Evolutionary conservation across 2,113 vertebrate genomes (phyloP).

Genomic region (Halichoeres trimaculatus): DNA sequence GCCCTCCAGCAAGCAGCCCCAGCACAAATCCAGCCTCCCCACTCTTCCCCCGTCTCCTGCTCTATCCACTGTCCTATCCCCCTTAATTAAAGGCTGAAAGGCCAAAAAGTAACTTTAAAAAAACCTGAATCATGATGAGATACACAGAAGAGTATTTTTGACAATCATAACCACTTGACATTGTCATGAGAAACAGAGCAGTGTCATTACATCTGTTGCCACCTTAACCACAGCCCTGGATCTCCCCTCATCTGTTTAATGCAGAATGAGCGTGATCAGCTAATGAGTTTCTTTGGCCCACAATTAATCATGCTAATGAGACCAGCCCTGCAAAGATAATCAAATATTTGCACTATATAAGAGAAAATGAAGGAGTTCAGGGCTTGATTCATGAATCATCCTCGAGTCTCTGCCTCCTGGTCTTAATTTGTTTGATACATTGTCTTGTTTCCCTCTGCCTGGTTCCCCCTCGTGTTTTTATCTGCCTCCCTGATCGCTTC

Average conservation of each 20-base stretch:
- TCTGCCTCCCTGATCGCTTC: conserved; percentile 48
- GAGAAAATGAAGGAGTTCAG: conserved; percentile 23
- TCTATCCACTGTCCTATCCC: too few relatives aligned
- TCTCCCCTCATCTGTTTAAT: conserved; percentile 52
- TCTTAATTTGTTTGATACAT: conserved; percentile 36
- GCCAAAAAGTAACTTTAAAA: too few relatives aligned
- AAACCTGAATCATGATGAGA: conserved; percentile 65
- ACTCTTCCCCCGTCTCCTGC: too few relatives aligned
- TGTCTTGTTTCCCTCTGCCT: conserved; percentile 17
- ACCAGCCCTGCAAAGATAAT: conserved; percentile 61
- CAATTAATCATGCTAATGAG: conserved; percentile 76
- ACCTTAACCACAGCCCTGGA: conserved; percentile 36
- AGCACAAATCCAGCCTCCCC: too few relatives aligned
- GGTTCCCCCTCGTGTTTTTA: conserved; percentile 33
- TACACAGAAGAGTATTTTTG: too few relatives aligned
- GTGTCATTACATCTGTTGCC: conserved; percentile 46
- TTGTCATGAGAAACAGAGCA: conserved; percentile 54
- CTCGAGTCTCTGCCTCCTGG: not conserved
- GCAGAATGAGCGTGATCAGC: conserved; percentile 50
- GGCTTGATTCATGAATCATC: conserved; percentile 15
- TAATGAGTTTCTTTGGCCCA: conserved; percentile 70
- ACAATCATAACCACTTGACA: conserved; percentile 57
- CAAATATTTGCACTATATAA: conserved; percentile 32
- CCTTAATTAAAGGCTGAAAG: too few relatives aligned
- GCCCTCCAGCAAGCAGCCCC: too few relatives aligned